These are phyloP conservation scores for Pseudomyrmex pallidus DNA, from an alignment of 1,140 invertebrate genomes.

Conservation along the genomic window DNA sequence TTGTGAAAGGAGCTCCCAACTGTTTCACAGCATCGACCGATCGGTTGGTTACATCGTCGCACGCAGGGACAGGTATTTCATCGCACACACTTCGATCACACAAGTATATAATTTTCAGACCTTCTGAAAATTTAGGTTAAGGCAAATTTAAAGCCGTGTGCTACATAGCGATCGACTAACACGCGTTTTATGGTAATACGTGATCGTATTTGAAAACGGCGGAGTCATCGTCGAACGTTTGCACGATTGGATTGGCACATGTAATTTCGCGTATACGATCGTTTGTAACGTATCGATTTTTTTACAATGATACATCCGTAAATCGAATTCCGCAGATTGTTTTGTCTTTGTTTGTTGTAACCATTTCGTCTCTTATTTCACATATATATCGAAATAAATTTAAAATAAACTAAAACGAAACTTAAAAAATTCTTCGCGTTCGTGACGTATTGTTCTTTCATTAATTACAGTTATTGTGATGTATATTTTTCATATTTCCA, in stretches of 20 bases:
- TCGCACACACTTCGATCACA: background rate
- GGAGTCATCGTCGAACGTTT: slow-evolving; percentile 9
- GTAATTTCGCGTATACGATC: background rate
- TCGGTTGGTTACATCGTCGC: background rate
- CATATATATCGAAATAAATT: too few relatives aligned
- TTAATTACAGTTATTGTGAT: background rate
- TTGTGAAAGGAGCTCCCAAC: too few relatives aligned
- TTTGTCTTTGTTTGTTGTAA: too few relatives aligned
- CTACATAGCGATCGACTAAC: background rate
- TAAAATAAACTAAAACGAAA: background rate
- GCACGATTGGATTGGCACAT: background rate
- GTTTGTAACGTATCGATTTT: background rate
- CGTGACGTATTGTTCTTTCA: background rate
- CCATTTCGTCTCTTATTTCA: too few relatives aligned
- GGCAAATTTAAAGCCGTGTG: slow-evolving; percentile 10
- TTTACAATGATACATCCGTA: background rate
- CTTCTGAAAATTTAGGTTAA: slow-evolving; percentile 43
- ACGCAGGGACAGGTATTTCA: slow-evolving; percentile 32
- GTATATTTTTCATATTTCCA: slow-evolving; percentile 32
- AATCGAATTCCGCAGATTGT: background rate
- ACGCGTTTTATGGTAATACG: slow-evolving; percentile 6
- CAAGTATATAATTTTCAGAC: background rate
- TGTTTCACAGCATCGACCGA: background rate
- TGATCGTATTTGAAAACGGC: slow-evolving; percentile 23
- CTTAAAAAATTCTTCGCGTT: background rate